Evolutionary conservation across 2,113 vertebrate genomes (phyloP), one percentile per base, ranked within the genome.

Genomic region (Cyprinus carpio): DNA sequence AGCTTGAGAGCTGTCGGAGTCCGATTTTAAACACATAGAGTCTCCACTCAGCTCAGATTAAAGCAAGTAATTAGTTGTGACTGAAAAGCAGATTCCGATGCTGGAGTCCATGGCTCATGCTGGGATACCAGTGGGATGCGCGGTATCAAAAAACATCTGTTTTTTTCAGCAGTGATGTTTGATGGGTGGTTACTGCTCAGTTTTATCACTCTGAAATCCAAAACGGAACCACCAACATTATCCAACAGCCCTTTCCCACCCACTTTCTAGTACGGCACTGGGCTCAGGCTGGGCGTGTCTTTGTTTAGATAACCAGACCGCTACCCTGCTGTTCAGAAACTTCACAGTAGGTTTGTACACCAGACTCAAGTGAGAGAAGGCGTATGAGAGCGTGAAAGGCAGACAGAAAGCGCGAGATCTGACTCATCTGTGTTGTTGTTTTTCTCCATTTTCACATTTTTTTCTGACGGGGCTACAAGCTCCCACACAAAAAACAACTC

Each of bases 251-350:
- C 29, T 67, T 58, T 58, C 43, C 54, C 27, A 4, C 60, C 23
- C 67, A 54, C 20, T 65, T 81, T 72, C 40, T 46, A 62, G 58
- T 49, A 76, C 29, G 71, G 13, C 49, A 37, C 72, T 60, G 46
- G 77, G 34, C 83, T 25, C 54, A 75, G 34, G 18, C 76, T 80
- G 87, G n/a, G n/a, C 74, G 83, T 79, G 27, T 40, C 85, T 86
- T 85, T 88, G 87, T 87, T 88, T 88, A 80, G 83, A 85, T 83
- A 86, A 86, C 49, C 84, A 82, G 71, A 54, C 81, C 60, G 60
- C 71, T 87, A 72, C 71, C 87, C 87, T 84, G 82, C 85, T 87
- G 85, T 86, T 87, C 78, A 88, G 71, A 86, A 89, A 86, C 84
- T 81, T 86, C 86, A 86, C 76, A 81, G 84, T 82, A 76, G 84